Conservation (phyloP, 2,113 vertebrate species). For the Microtus richardsoni region DNA sequence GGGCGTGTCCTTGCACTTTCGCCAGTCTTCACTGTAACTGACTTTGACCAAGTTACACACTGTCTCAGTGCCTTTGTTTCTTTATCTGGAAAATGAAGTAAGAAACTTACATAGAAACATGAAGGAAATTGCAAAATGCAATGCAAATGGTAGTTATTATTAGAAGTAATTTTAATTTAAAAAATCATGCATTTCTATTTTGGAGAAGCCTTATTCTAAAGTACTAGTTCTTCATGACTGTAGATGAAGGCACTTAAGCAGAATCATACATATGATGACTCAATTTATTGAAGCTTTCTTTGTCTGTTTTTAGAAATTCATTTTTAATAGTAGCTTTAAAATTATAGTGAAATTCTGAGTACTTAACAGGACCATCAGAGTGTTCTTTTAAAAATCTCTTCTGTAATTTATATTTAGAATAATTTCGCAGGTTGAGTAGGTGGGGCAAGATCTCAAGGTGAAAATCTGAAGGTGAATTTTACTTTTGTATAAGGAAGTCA, state of each 20-base stretch:
- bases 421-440: constrained; percentile 65
- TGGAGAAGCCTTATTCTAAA: constrained; percentile 72
- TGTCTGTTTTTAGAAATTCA: constrained; percentile 73
- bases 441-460: constrained; percentile 60
- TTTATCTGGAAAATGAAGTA: constrained; percentile 65
- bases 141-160: constrained; percentile 73
- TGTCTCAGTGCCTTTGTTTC: constrained; percentile 57
- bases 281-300: constrained; percentile 67
- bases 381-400: constrained; percentile 46
- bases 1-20: neutral
- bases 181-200: constrained; percentile 74
- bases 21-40: neutral
- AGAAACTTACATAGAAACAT: constrained; percentile 55
- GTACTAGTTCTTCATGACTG: constrained; percentile 67
- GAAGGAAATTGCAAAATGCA: constrained; percentile 72
- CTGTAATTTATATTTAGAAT: constrained; percentile 70
- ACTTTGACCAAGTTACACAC: constrained; percentile 33
- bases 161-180: constrained; percentile 75
- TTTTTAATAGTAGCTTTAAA: constrained; percentile 74
- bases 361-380: constrained; percentile 57
- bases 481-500: constrained; percentile 46
- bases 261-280: constrained; percentile 62
- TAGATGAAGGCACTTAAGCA: constrained; percentile 58
- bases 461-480: constrained; percentile 70
- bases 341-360: constrained; percentile 62